phyloP scores from a whole-genome alignment of 2,888 invertebrate species.

The Cepaea hortensis region DNA sequence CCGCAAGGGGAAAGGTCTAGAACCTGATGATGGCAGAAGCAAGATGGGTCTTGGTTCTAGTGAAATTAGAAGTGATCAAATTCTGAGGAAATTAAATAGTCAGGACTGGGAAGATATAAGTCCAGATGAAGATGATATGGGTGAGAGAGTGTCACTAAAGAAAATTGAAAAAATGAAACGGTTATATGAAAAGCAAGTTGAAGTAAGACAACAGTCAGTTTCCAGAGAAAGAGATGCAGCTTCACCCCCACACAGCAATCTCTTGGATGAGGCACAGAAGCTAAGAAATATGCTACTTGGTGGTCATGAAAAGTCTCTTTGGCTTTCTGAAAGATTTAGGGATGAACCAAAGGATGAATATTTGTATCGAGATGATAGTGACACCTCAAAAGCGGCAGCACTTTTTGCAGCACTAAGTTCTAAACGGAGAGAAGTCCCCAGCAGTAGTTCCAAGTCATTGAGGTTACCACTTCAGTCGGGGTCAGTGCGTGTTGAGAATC shows the following conservation, averaged over 20 bases:
- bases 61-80: neutral
- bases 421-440: neutral
- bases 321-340: slow-evolving; percentile 22
- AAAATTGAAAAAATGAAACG: neutral
- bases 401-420: slow-evolving; percentile 16
- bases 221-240: slow-evolving; percentile 1
- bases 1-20: neutral
- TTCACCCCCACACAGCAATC: neutral
- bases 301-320: neutral
- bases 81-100: neutral
- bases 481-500: slow-evolving; percentile 38
- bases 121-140: slow-evolving; percentile 6
- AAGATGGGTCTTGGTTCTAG: neutral
- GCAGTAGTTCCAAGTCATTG: slow-evolving; percentile 11
- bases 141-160: neutral
- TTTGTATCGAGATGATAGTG: slow-evolving; percentile 39
- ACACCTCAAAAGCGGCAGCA: neutral
- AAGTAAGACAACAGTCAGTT: neutral
- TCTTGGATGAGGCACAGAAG: neutral
- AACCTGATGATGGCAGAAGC: neutral
- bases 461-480: neutral
- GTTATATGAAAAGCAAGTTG: neutral
- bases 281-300: neutral
- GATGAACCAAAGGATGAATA: slow-evolving; percentile 40
- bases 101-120: slow-evolving; percentile 6